Percentiles rank a stretch among this genome's conserved stretches.
Conservation (phyloP, 2,113 vertebrate species). For the Phyllostomus discolor region DNA sequence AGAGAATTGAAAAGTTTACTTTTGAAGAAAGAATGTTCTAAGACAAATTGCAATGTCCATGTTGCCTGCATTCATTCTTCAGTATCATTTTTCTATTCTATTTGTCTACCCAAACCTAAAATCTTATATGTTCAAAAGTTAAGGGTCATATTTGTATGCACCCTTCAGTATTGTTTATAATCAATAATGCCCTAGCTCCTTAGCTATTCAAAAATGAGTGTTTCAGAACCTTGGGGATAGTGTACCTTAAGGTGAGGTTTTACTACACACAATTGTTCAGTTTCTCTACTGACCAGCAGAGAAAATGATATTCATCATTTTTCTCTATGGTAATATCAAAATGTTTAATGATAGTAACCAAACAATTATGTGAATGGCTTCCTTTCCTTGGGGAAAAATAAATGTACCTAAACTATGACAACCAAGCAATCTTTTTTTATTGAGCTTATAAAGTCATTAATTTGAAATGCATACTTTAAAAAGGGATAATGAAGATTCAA, state of each 20-base stretch:
- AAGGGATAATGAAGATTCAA: neutral
- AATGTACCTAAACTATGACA: slow-evolving; percentile 4
- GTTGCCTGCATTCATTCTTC: neutral
- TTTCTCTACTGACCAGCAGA: rapidly evolving
- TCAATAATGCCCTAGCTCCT: neutral
- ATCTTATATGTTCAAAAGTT: slow-evolving; percentile 33
- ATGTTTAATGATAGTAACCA: slow-evolving; percentile 18
- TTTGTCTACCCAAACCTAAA: slow-evolving; percentile 16
- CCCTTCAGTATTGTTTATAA: slow-evolving; percentile 1
- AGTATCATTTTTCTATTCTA: neutral
- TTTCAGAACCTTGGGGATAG: slow-evolving; percentile 6
- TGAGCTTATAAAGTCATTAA: neutral
- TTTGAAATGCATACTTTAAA: slow-evolving; percentile 1
- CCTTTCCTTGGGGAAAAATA: neutral
- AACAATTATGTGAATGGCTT: neutral
- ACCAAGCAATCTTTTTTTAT: neutral
- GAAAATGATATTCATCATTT: neutral
- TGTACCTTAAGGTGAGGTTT: rapidly evolving
- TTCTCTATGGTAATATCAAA: neutral
- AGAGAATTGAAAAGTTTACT: neutral
- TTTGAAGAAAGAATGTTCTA: slow-evolving; percentile 11
- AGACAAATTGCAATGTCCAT: neutral
- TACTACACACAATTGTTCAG: neutral
- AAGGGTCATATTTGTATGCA: slow-evolving; percentile 22
- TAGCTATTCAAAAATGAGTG: slow-evolving; percentile 16